phyloP scores from a whole-genome alignment of 2,888 invertebrate genomes.

The Machimus atricapillus region DNA sequence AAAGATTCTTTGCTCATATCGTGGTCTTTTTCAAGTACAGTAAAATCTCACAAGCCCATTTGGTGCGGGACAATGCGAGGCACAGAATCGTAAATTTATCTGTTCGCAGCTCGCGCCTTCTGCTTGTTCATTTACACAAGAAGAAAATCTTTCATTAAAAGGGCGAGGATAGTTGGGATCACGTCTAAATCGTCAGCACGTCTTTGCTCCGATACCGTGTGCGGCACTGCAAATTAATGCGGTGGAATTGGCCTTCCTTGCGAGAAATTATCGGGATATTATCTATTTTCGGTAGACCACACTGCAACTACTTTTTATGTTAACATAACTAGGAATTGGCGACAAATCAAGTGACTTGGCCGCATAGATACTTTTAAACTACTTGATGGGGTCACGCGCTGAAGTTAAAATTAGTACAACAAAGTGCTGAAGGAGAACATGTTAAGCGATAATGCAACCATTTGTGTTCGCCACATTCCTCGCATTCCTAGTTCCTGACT shows the following conservation, averaged over 20 bases:
- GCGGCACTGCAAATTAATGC: constrained; percentile 2
- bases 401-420: constrained; percentile 12
- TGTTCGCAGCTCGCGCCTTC: constrained; percentile 21
- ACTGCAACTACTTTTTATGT: constrained; percentile 35
- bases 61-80: not conserved
- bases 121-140: not conserved
- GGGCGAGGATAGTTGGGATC: not conserved
- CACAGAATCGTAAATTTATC: constrained; percentile 7
- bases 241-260: not conserved
- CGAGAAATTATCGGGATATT: not conserved
- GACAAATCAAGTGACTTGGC: not conserved
- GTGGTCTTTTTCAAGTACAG: not conserved
- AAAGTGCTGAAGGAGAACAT: constrained; percentile 16
- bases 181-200: not conserved
- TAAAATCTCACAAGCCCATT: not conserved
- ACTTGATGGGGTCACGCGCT: not conserved
- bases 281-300: constrained; percentile 31
- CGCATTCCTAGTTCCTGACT: not conserved
- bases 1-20: not conserved
- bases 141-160: not conserved
- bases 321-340: not conserved
- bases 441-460: not conserved
- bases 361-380: not conserved
- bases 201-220: not conserved
- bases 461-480: not conserved